Evolutionary conservation across 2,113 vertebrate genomes (phyloP).

Genomic region (Coturnix japonica): DNA sequence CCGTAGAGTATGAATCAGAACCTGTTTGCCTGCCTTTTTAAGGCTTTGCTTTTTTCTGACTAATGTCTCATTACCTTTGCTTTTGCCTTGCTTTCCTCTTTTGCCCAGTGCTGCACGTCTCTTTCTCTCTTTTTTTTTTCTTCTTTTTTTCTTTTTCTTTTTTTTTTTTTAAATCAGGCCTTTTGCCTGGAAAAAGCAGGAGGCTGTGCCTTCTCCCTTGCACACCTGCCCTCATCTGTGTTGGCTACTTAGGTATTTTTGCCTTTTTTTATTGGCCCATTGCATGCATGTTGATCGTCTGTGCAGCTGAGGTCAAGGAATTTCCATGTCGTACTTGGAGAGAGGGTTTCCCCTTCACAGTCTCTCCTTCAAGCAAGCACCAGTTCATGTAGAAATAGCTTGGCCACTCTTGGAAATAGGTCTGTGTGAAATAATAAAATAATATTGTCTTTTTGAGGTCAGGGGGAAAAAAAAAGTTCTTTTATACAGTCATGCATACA

Average conservation of each 20-base stretch:
- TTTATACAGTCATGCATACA: slow-evolving; percentile 53
- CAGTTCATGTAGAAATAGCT: slow-evolving; percentile 53
- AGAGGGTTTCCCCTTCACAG: slow-evolving; percentile 67
- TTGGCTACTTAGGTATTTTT: slow-evolving; percentile 39
- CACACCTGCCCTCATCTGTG: slow-evolving; percentile 45
- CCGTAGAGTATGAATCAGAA: slow-evolving; percentile 32
- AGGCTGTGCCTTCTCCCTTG: not conserved
- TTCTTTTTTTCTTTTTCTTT: not conserved
- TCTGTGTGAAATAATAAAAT: slow-evolving; percentile 73
- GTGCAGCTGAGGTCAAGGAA: slow-evolving; percentile 63
- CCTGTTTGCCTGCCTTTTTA: slow-evolving; percentile 59
- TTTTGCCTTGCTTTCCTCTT: slow-evolving; percentile 18
- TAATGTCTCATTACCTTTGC: not conserved
- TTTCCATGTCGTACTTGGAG: slow-evolving; percentile 63
- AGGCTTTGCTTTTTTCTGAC: slow-evolving; percentile 61
- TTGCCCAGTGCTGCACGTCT: not conserved
- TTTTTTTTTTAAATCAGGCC: not conserved
- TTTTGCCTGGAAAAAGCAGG: slow-evolving; percentile 44
- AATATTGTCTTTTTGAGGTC: slow-evolving; percentile 69
- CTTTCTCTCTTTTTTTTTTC: not conserved
- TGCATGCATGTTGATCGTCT: not conserved
- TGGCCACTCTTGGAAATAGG: slow-evolving; percentile 50
- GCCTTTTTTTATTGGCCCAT: slow-evolving; percentile 46
- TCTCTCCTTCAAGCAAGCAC: slow-evolving; percentile 31
- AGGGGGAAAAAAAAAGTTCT: slow-evolving; percentile 39